These are phyloP conservation scores for Lissocephala sabroskyi DNA, from an alignment of 2,888 invertebrate species.

Conservation along the genomic window DNA sequence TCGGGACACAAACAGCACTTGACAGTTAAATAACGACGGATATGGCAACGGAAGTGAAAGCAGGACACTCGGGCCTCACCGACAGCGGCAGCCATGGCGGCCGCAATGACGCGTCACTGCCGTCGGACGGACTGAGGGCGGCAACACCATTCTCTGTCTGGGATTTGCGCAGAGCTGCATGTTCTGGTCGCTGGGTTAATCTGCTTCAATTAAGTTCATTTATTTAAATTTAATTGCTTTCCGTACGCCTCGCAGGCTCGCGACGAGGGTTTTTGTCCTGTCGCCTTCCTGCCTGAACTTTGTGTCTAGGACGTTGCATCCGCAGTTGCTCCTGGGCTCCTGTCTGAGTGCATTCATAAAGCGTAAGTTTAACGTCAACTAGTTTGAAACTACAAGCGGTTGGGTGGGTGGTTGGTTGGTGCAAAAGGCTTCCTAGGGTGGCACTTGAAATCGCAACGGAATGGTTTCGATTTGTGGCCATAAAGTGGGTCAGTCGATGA, in stretches of 20 bases:
- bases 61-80: constrained; percentile 29
- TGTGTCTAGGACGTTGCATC: constrained; percentile 6
- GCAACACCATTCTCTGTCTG: too few species aligned
- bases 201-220: constrained; percentile 58
- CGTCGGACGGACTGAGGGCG: not conserved
- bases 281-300: constrained; percentile 10
- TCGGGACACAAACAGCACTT: constrained; percentile 20
- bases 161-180: not conserved
- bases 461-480: too few species aligned
- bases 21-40: constrained; percentile 36
- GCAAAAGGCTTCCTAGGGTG: too few species aligned
- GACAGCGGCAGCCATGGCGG: not conserved
- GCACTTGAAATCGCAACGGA: too few species aligned
- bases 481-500: too few species aligned
- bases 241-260: too few species aligned
- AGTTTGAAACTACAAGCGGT: too few species aligned
- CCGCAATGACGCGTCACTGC: too few species aligned
- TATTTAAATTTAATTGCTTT: constrained; percentile 62
- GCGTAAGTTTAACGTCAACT: constrained; percentile 8
- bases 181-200: constrained; percentile 38
- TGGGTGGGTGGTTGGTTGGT: too few species aligned
- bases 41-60: constrained; percentile 43
- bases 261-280: too few species aligned
- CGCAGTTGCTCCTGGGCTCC: constrained; percentile 3
- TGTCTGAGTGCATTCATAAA: constrained; percentile 11